Base-by-base conservation (phyloP, 2,888 invertebrate species). In the Trachelus tabidus region DNA sequence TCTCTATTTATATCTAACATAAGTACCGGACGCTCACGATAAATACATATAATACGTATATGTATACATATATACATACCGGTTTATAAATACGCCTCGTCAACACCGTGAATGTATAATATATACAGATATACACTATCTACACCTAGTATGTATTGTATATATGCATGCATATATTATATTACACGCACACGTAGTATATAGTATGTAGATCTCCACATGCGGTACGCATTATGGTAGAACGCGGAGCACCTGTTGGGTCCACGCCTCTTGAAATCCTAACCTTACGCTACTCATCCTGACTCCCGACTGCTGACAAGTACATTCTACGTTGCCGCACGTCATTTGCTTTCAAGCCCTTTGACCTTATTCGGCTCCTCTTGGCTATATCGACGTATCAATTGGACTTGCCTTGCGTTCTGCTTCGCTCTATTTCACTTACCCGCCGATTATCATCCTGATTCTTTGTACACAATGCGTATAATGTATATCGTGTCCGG, bases 241-340 rank as follows among this genome's bases (percentile, higher is more conserved):
- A 34, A 31, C 31, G 31, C 31, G 31, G 3, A 34, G 71, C 71
- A 71, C 71, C 71, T 71, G 71, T 71, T 71, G 33, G 33, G 71
- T 71, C 71, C 71, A 71, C 71, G 71, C 71, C 71, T 71, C 71
- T 71, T 23, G 56, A 56, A 56, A 23, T 56, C 56, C 56, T 56
- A 56, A 56, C 56, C 56, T 56, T 23, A 23, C 56, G 15, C 56
- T 15, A 56, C 71, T 15, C 71, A 12, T 31, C 31, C 31, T 11
- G 71, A 31, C 71, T 71, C 31, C 71, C 71, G 71, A 71, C 31
- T 71, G 31, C 31, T 71, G 56, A 56, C 56, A 56, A 56, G 56
- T 56, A 56, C 23, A 56, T 56, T 56, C 56, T 56, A 56, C 56
- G 56, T 15, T 56, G 56, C 23, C 2, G 23, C 23, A 56, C 23